Percentiles rank a stretch among this genome's conserved stretches.
Conservation (phyloP, 2,888 invertebrate species). For the Listrodromus nycthemerus region DNA sequence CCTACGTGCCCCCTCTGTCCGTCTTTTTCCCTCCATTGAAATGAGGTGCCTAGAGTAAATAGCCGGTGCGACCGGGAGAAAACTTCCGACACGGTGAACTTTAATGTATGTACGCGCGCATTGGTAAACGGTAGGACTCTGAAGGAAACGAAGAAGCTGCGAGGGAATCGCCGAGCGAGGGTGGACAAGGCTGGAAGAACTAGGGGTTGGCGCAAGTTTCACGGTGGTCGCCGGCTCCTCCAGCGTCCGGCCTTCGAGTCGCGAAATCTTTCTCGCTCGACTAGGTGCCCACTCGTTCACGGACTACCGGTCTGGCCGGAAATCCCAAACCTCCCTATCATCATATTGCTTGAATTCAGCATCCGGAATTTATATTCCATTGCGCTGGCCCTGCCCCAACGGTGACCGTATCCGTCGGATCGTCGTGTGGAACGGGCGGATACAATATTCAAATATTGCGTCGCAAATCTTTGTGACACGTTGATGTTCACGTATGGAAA, state of each 20-base stretch:
- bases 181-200: background rate
- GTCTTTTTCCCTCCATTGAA: slow-evolving; percentile 43
- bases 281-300: slow-evolving; percentile 66
- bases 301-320: slow-evolving; percentile 59
- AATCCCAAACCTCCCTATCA: slow-evolving; percentile 25
- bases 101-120: slow-evolving; percentile 60
- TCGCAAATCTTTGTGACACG: background rate
- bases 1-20: background rate
- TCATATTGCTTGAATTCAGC: slow-evolving; percentile 57
- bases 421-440: background rate
- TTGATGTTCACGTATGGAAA: background rate
- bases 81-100: slow-evolving; percentile 62
- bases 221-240: slow-evolving; percentile 46
- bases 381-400: slow-evolving; percentile 8
- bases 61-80: slow-evolving; percentile 52
- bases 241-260: slow-evolving; percentile 46
- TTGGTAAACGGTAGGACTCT: slow-evolving; percentile 14
- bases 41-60: slow-evolving; percentile 56
- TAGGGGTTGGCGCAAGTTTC: slow-evolving; percentile 38
- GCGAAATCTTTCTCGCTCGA: slow-evolving; percentile 66
- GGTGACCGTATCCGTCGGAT: slow-evolving; percentile 19
- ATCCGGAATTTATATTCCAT: slow-evolving; percentile 57
- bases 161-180: background rate
- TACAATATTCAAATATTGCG: background rate
- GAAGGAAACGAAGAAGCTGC: slow-evolving; percentile 18